Percentiles rank a stretch among this genome's conserved stretches.
Evolutionary conservation across 1,140 invertebrate species (phyloP).

Genomic region (Zaprionus capensis): DNA sequence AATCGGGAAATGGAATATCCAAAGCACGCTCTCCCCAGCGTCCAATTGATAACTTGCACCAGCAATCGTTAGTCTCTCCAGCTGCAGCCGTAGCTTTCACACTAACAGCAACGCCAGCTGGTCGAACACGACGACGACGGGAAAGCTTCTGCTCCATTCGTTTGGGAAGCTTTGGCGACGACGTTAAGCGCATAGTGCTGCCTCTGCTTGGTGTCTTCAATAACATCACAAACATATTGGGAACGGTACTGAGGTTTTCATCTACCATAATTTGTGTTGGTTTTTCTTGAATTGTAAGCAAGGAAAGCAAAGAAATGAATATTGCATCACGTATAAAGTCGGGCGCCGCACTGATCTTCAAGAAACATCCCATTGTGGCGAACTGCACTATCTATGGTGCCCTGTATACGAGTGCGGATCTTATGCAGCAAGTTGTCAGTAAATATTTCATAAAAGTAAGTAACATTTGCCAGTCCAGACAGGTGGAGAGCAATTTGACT

Average conservation of each 20-base stretch:
- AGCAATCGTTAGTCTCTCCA: conserved; percentile 8
- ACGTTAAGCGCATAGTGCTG: conserved; percentile 12
- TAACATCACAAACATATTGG: not conserved
- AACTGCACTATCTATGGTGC: conserved; percentile 91
- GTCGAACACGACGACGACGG: not conserved
- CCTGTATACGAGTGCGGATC: conserved; percentile 91
- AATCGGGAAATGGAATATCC: conserved; percentile 32
- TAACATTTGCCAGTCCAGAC: not conserved
- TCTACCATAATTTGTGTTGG: not conserved
- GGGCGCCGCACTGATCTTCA: conserved; percentile 75
- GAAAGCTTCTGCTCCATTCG: conserved; percentile 27
- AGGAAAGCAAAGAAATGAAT: not conserved
- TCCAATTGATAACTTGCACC: conserved; percentile 19
- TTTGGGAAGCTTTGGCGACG: conserved; percentile 38
- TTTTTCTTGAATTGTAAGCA: conserved; percentile 9
- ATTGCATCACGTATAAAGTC: conserved; percentile 44
- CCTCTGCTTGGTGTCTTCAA: not conserved
- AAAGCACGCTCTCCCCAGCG: not conserved
- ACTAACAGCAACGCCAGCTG: conserved; percentile 23
- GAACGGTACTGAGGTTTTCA: not conserved
- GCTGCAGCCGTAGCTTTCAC: conserved; percentile 26
- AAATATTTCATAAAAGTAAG: conserved; percentile 83
- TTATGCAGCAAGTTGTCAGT: conserved; percentile 90
- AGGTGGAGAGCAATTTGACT: conserved; percentile 38
- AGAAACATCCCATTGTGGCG: conserved; percentile 87